These are phyloP conservation scores for Columba janthina DNA, from an alignment of 2,113 vertebrate genomes.

Conservation along the genomic window DNA sequence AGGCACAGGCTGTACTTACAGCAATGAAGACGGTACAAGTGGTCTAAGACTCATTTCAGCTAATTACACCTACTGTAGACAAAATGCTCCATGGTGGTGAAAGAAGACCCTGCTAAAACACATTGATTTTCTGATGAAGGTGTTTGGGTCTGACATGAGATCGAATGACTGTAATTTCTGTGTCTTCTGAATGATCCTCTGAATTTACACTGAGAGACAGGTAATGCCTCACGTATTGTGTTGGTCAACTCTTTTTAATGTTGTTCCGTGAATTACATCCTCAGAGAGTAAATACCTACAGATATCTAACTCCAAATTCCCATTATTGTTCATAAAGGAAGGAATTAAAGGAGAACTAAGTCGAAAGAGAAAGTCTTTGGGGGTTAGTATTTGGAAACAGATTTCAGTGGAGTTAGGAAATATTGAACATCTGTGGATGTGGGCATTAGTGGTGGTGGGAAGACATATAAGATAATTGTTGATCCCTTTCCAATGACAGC, in stretches of 20 bases:
- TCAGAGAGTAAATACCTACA: not conserved
- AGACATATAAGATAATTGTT: not conserved
- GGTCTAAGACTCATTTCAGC: not conserved
- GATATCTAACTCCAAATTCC: not conserved
- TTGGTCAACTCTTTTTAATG: rapidly evolving
- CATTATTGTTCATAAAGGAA: not conserved
- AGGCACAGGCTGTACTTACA: not conserved
- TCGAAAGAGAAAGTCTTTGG: not conserved
- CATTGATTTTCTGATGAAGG: not conserved
- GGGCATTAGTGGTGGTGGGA: not conserved
- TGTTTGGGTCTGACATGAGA: not conserved
- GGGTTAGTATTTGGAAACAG: not conserved
- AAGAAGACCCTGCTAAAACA: not conserved
- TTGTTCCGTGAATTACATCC: not conserved
- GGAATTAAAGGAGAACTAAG: not conserved
- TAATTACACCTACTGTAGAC: not conserved
- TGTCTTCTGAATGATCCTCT: not conserved
- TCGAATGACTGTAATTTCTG: not conserved
- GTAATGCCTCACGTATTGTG: not conserved
- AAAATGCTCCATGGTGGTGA: not conserved
- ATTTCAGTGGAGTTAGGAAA: not conserved
- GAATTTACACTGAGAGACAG: not conserved
- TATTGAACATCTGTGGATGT: not conserved
- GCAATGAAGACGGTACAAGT: not conserved
- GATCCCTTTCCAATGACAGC: not conserved